Conservation (phyloP, 2,888 invertebrate species). For the Brachynemurus nebulosus region DNA sequence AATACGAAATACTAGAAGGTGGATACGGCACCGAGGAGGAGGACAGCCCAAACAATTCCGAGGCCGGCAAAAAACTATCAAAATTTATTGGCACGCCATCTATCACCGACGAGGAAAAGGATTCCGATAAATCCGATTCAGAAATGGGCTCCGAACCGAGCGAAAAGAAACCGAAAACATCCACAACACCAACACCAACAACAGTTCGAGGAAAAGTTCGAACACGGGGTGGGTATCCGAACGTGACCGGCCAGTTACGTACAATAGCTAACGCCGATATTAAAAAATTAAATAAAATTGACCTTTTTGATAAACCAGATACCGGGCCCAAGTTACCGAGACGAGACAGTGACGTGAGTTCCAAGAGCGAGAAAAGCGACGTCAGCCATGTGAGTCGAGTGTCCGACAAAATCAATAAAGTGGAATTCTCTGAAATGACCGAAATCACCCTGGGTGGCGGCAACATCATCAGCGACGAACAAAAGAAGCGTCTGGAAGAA, state of each 20-base stretch:
- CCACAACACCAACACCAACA: slow-evolving; percentile 7
- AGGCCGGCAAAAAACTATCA: slow-evolving; percentile 1
- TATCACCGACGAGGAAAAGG: background rate
- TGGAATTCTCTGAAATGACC: slow-evolving; percentile 25
- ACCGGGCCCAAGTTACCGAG: slow-evolving; percentile 13
- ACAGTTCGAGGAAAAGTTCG: slow-evolving; percentile 13
- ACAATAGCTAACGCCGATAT: slow-evolving; percentile 10
- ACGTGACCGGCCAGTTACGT: slow-evolving; percentile 11
- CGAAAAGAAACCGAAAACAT: background rate
- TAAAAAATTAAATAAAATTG: slow-evolving; percentile 19
- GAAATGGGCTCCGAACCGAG: slow-evolving; percentile 8
- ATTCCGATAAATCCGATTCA: slow-evolving; percentile 11
- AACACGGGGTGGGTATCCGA: slow-evolving; percentile 16
- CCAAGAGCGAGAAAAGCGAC: slow-evolving; percentile 23
- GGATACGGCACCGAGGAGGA: too few species aligned
- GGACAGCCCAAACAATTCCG: too few species aligned
- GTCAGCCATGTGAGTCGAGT: slow-evolving; percentile 21
- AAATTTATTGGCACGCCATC: background rate
- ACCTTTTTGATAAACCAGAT: slow-evolving; percentile 12
- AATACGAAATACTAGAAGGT: too few species aligned
- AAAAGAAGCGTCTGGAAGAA: too few species aligned
- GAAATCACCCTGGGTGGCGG: slow-evolving; percentile 25
- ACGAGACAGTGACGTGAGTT: slow-evolving; percentile 18
- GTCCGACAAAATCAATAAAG: slow-evolving; percentile 25
- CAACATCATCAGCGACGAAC: too few species aligned